Evolutionary conservation across 1,140 invertebrate species (phyloP).

Genomic region (Drosophila quadrilineata): DNA sequence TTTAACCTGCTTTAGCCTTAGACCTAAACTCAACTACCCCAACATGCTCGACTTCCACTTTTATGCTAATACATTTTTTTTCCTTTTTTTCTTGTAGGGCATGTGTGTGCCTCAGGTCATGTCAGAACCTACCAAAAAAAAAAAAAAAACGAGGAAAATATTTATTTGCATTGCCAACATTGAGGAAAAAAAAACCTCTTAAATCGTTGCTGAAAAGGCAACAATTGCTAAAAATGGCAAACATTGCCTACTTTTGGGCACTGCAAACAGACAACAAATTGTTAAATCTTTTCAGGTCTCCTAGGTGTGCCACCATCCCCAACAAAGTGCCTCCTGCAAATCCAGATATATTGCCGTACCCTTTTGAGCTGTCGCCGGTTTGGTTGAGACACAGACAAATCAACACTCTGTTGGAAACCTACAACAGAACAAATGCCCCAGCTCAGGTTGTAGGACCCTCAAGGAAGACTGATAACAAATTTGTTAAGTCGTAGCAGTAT

Average conservation of each 20-base stretch:
- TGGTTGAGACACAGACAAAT: no score
- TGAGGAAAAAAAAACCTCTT: conserved; percentile 30
- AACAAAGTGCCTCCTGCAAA: conserved; percentile 28
- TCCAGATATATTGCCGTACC: neutral
- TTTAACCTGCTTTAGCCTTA: conserved; percentile 20
- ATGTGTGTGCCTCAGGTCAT: conserved; percentile 54
- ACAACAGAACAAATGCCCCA: neutral
- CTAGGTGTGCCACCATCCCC: neutral
- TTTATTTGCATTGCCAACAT: conserved; percentile 40
- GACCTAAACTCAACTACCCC: no score
- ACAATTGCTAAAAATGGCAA: conserved; percentile 48
- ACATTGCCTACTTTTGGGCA: conserved; percentile 1
- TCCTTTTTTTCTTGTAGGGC: no score
- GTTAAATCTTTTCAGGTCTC: conserved; percentile 20
- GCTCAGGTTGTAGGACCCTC: conserved; percentile 3
- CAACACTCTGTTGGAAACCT: no score
- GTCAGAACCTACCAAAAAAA: conserved; percentile 9
- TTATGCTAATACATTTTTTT: conserved; percentile 73
- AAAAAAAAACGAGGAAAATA: conserved; percentile 27
- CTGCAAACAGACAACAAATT: conserved; percentile 37
- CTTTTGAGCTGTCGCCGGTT: conserved; percentile 21
- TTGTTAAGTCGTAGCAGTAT: neutral
- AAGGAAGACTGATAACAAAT: conserved; percentile 22
- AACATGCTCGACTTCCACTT: no score
- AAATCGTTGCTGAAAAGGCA: conserved; percentile 43